Evolutionary conservation across 2,797 vertebrate species (phyloP), one percentile per base, ranked within the genome.

Genomic region (Scleropages formosus): DNA sequence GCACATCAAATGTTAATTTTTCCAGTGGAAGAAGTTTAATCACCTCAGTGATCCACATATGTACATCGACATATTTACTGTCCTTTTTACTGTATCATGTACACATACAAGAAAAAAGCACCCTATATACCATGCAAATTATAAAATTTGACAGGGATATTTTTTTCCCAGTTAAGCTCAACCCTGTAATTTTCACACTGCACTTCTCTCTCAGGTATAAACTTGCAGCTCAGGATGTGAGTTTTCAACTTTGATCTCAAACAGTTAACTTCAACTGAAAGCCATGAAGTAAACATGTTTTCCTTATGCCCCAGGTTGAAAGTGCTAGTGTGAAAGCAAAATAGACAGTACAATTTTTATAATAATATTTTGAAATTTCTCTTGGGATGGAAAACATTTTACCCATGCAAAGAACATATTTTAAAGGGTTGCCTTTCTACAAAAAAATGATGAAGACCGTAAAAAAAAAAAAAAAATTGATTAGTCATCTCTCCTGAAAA

Each of bases 391-490:
- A 79, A 70, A 13, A 46, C 44, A 53, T 27, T 71, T 51, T 18
- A 13, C n/a, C 65, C 22, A 22, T 11, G 47, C 24, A 27, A 47
- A 49, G 47, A 39, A 62, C 11, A 76, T 20, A 70, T 22, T 60
- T 75, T 47, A 77, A 70, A 75, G 76, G 72, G 77, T 80, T 77
- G 83, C 75, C 81, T 84, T 78, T 82, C 86, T 84, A 86, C 78
- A 80, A 86, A 83, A 85, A 87, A 69, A 70, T 39, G 18, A 44
- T 20, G 49, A 62, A 59, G 85, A 87, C 83, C 84, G 83, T 80
- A 80, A 81, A 83, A 82, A 86, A 89, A 89, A 80, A 81, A 83
- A 82, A 86, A 89, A 89, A 86, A 82, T 74, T 88, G 85, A 90
- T 87, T 84, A 74, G 77, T 79, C 82, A 71, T 56, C 79, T 80